phyloP scores from a whole-genome alignment of 2,113 vertebrate species.

The Pluvianellus socialis region DNA sequence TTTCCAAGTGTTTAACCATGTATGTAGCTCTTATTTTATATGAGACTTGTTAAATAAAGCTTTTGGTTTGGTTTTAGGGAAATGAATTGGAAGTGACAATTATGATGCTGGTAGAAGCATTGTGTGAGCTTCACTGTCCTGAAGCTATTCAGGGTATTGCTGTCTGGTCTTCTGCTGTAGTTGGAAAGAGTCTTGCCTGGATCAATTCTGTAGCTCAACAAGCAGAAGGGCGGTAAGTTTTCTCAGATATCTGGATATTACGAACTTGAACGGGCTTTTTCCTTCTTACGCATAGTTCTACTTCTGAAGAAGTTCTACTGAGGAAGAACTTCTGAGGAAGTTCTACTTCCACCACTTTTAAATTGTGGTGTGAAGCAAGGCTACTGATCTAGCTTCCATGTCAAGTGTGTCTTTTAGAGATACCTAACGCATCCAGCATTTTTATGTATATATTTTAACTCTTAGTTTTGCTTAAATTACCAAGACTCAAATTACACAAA shows the following conservation, averaged over 20 bases:
- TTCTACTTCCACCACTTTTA: too few relatives aligned
- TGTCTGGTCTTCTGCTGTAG: constrained; percentile 85
- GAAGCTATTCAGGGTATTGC: constrained; percentile 96
- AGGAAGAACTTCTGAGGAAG: too few relatives aligned
- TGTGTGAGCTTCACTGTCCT: constrained; percentile 94
- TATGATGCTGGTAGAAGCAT: constrained; percentile 92
- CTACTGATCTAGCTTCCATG: not conserved
- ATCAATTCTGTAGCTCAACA: constrained; percentile 91
- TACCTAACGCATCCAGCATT: not conserved
- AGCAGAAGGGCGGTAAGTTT: constrained; percentile 90
- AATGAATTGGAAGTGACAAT: constrained; percentile 92
- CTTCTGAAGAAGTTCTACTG: too few relatives aligned
- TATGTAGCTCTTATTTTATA: not conserved
- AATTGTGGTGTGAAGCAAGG: not conserved
- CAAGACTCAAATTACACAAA: not conserved
- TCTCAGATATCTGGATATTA: not conserved
- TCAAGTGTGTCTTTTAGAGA: not conserved
- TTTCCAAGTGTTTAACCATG: not conserved
- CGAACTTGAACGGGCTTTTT: not conserved
- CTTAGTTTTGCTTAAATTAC: not conserved
- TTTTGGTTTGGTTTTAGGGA: constrained; percentile 74
- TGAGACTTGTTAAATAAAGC: not conserved
- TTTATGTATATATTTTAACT: not conserved
- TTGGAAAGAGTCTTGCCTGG: constrained; percentile 90
- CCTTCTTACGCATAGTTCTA: not conserved